Evolutionary conservation across 2,797 vertebrate genomes (phyloP), one percentile per base, ranked within the genome.

Genomic region (Knipowitschia caucasica): DNA sequence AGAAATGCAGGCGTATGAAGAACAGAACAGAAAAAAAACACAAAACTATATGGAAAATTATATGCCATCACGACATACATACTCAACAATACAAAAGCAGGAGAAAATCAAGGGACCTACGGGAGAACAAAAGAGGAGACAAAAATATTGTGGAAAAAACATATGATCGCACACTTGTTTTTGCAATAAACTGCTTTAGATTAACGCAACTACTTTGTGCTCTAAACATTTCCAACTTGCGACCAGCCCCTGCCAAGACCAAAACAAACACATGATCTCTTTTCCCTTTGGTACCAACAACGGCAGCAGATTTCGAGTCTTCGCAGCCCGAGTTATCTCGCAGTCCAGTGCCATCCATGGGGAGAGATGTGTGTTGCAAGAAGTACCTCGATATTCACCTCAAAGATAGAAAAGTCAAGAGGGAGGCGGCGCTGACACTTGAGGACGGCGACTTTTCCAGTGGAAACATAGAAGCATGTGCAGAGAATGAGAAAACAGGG

Each of bases 301-400:
- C 55, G 69, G 59, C 67, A 64, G 62, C 53, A 43, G 39, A 40
- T 25, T 14, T 42, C 24, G n/a, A 20, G 52, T 50, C 43, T 53
- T 30, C 57, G 54, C 77, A 73, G 62, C 62, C 55, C 53, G 26
- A 31, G 26, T 77, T 81, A 84, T 82, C 77, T 62, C 73, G 66
- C 42, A 36, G 5, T 25, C 9, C 67, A 75, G 61, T 60, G 69
- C 80, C 64, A 59, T 59, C 68, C 71, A 1, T 59, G 35, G 58
- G 71, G 73, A 53, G 46, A 50, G 57, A 64, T 8, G 56, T 54
- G 56, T 54, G 57, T 47, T 44, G 49, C 30, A 0, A 7, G 2
- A 23, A 45, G 56, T 56, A 67, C 56, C 58, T 71, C 69, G 57
- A 63, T 64, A 62, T 71, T 64, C 59, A 62, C 54, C 69, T 69